phyloP scores from a whole-genome alignment of 2,797 vertebrate species.

The Pangasius larnaudii region DNA sequence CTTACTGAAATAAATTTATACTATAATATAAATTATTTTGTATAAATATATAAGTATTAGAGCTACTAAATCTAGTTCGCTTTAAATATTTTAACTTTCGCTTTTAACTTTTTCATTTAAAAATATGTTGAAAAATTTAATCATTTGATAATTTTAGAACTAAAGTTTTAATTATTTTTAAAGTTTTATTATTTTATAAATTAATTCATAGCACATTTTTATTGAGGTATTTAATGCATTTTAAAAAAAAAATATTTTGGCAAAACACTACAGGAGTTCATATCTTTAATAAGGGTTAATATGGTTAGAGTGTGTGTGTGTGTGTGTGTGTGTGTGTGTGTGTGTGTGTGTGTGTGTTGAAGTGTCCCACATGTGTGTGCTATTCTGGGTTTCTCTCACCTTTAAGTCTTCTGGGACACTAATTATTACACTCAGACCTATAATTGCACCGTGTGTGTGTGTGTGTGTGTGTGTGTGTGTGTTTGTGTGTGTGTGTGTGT shows the following conservation, averaged over 20 bases:
- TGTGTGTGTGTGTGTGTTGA: slow-evolving; percentile 19
- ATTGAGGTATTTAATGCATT: neutral
- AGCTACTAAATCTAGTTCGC: neutral
- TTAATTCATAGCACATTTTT: neutral
- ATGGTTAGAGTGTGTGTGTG: slow-evolving; percentile 19
- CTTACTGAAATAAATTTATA: neutral
- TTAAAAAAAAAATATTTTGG: neutral
- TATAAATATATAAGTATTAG: neutral
- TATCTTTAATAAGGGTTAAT: neutral
- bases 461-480: slow-evolving; percentile 30
- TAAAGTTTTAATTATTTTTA: no score
- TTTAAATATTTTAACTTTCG: no score
- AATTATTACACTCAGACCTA: slow-evolving; percentile 52
- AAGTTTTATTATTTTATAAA: no score
- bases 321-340: slow-evolving; percentile 22
- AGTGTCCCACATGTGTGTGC: slow-evolving; percentile 40
- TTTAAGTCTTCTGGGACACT: slow-evolving; percentile 46
- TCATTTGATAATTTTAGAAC: no score
- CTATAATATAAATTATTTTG: no score
- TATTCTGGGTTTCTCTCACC: slow-evolving; percentile 53
- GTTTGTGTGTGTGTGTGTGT: slow-evolving; percentile 30
- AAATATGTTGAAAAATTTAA: neutral
- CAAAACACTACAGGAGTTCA: neutral
- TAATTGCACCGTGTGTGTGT: slow-evolving; percentile 21
- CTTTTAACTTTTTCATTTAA: neutral